A percentile compares a stretch with the other conserved stretches of the same genome.
Evolutionary conservation across 2,888 invertebrate genomes (phyloP).

Genomic region (Pollenia angustigena): DNA sequence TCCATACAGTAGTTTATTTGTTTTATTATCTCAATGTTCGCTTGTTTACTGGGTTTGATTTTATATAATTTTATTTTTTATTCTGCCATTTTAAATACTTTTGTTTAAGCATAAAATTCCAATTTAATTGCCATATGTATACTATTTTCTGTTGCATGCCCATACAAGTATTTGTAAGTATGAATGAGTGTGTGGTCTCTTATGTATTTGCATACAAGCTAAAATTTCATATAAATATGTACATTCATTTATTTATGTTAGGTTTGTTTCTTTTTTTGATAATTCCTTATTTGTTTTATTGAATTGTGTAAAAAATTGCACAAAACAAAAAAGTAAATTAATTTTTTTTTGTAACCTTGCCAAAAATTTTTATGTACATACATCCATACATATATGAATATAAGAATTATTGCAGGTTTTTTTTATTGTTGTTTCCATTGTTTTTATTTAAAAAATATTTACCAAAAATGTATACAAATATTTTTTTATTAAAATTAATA

Average conservation of each 20-base stretch:
- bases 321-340: too few relatives aligned
- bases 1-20: too few relatives aligned
- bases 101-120: constrained; percentile 59
- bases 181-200: not conserved
- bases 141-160: not conserved
- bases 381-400: too few relatives aligned
- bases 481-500: too few relatives aligned
- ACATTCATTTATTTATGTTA: constrained; percentile 37
- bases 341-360: constrained; percentile 22
- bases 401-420: too few relatives aligned
- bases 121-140: constrained; percentile 66
- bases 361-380: constrained; percentile 2
- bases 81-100: too few relatives aligned
- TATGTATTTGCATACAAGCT: not conserved
- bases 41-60: too few relatives aligned
- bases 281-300: constrained; percentile 50
- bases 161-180: not conserved
- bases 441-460: too few relatives aligned
- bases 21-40: too few relatives aligned
- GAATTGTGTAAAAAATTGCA: constrained; percentile 31
- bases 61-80: too few relatives aligned
- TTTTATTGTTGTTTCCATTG: too few relatives aligned
- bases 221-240: constrained; percentile 30
- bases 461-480: too few relatives aligned
- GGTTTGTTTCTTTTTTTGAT: not conserved